Conservation (phyloP, 2,113 vertebrate species). For the Elgaria multicarinata region DNA sequence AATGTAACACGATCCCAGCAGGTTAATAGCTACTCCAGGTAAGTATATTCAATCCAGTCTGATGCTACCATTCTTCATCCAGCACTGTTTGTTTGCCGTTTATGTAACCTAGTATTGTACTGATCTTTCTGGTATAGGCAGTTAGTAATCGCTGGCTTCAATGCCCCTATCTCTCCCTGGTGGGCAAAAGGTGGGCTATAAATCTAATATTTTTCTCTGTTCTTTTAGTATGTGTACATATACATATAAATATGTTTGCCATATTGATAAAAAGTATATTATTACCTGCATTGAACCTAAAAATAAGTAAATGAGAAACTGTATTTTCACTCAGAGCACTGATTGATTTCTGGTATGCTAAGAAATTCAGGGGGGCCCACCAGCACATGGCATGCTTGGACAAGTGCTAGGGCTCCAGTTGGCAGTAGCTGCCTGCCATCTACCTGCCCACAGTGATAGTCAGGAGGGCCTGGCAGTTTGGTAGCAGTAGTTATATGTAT, state of each 20-base stretch:
- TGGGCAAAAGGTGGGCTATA: background rate
- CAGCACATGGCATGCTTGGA: background rate
- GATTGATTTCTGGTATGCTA: background rate
- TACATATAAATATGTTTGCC: background rate
- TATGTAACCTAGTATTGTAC: background rate
- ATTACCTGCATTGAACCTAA: background rate
- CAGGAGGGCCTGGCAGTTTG: background rate
- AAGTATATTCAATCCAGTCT: conserved; percentile 4
- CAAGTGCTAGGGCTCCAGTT: background rate
- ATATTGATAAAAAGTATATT: background rate
- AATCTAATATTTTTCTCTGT: background rate
- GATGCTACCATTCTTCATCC: background rate
- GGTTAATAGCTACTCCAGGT: conserved; percentile 88
- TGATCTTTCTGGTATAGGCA: background rate
- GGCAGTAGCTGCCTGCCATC: background rate
- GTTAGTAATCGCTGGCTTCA: background rate
- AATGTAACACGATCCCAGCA: conserved; percentile 91
- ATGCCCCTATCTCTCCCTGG: background rate
- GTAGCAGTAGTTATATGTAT: background rate
- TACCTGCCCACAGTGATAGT: background rate
- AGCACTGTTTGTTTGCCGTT: background rate
- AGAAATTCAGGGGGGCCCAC: background rate
- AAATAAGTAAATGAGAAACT: background rate
- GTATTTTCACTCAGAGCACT: background rate
- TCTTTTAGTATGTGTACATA: background rate